Evolutionary conservation across 2,797 vertebrate species (phyloP).

Genomic region (Pteronotus mesoamericanus): DNA sequence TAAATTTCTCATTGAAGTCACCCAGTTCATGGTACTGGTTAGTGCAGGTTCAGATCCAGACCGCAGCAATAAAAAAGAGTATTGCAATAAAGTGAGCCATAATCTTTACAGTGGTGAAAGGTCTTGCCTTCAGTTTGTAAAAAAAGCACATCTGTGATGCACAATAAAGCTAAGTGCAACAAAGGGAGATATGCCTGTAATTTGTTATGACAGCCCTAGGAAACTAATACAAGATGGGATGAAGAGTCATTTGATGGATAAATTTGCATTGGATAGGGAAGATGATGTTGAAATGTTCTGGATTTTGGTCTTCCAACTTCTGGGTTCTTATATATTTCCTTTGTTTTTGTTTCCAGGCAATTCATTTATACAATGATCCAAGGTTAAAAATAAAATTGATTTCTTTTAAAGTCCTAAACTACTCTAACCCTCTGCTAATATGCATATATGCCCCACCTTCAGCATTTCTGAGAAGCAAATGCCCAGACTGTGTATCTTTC

Average conservation of each 20-base stretch:
- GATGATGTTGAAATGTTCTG: not conserved
- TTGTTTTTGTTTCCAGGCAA: not conserved
- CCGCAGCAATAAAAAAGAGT: not conserved
- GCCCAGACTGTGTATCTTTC: not conserved
- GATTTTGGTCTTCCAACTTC: not conserved
- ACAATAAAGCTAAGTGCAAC: not conserved
- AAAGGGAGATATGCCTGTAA: not conserved
- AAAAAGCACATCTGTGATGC: not conserved
- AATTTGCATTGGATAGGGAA: not conserved
- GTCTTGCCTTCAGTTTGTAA: not conserved
- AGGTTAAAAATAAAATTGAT: not conserved
- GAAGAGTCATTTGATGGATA: not conserved
- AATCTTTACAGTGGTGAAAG: not conserved
- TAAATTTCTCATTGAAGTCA: not conserved
- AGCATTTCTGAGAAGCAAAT: not conserved
- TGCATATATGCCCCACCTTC: accelerated
- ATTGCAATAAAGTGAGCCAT: not conserved
- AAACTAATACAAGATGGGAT: not conserved
- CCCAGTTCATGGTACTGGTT: not conserved
- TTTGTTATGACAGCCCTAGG: not conserved
- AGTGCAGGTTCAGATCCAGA: not conserved
- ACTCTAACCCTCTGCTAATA: not conserved
- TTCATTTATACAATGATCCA: not conserved
- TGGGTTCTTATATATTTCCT: not conserved
- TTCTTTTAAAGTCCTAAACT: not conserved